Base-by-base conservation (phyloP, 2,888 invertebrate genomes). In the Cistogaster globosa region DNA sequence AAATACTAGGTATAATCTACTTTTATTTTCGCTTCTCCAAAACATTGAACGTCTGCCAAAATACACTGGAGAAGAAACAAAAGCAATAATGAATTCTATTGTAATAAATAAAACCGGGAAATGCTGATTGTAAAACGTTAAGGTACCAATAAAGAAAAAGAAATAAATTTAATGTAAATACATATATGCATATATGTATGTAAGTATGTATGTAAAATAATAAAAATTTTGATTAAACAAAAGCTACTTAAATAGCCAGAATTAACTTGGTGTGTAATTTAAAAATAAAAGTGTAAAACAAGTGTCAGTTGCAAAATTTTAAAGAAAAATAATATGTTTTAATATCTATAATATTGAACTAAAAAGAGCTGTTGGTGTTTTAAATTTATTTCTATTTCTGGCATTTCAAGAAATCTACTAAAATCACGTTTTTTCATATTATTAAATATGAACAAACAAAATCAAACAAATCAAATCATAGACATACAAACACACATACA, bases 401-500 rank as follows among this genome's bases (percentile, higher is more conserved):
- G 36, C 63, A 68, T 55, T 57, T 60, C 18, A 71, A 71, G n/a
- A 84, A 84, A 76, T 76, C 16, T 51, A 18, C 53, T 51, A 74
- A 80, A 84, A 84, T 84, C 84, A 84, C 84, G 84, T 72, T 80
- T 67, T n/a, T 48, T 22, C 0, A 42, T 42, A 42, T 42, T 12
- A 5, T 7, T 55, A 14, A 16, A 57, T 16, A 53, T 18, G 18
- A 26, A 26, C 38, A 18, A 75, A 65, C 32, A 57, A 32, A 9
- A 42, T 51, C 14, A 57, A 55, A 62, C 18, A 62, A 60, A 63
- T 55, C 18, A 62, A 62, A 62, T 18, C 45, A 45, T 58, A 62
- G 42, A 2, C 20, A 45, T 18, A 60, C 53, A 67, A 12, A 45
- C 36, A 16, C 7, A 32, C 26, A 48, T 26, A 22, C 22, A 6